These are phyloP conservation scores for Salvelinus sp. DNA, from an alignment of 2,113 vertebrate genomes.

Conservation along the genomic window DNA sequence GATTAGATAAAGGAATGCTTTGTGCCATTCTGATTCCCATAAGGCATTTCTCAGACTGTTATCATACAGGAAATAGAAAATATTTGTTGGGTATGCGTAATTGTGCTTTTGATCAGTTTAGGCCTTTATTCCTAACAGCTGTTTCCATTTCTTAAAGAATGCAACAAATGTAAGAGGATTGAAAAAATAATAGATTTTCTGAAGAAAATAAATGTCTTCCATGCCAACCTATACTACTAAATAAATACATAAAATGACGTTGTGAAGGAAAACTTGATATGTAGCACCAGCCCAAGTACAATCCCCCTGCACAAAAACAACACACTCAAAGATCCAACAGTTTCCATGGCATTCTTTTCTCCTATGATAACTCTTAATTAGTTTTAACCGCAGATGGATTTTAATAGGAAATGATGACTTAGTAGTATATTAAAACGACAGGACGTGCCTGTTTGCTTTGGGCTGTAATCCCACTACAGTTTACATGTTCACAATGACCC, in stretches of 20 bases:
- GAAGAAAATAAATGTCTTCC: background rate
- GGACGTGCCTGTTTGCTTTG: slow-evolving; percentile 50
- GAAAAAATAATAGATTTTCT: slow-evolving; percentile 17
- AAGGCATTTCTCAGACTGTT: slow-evolving; percentile 19
- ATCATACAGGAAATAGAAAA: slow-evolving; percentile 40
- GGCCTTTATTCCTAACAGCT: slow-evolving; percentile 42
- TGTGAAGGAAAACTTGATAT: slow-evolving; percentile 7
- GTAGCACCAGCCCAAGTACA: background rate
- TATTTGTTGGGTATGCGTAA: slow-evolving; percentile 1
- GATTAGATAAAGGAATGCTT: slow-evolving; percentile 35
- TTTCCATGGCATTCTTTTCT: slow-evolving; percentile 22
- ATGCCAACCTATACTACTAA: slow-evolving; percentile 8
- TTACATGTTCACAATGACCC: slow-evolving; percentile 38
- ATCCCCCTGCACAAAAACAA: slow-evolving; percentile 1
- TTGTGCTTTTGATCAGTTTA: slow-evolving; percentile 32
- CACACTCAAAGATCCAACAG: slow-evolving; percentile 25
- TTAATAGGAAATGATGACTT: slow-evolving; percentile 44
- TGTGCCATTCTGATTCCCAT: slow-evolving; percentile 37
- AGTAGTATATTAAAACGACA: slow-evolving; percentile 39
- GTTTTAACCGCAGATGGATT: slow-evolving; percentile 44
- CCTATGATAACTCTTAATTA: slow-evolving; percentile 30
- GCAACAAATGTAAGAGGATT: slow-evolving; percentile 20
- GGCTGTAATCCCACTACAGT: slow-evolving; percentile 38
- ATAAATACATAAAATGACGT: background rate
- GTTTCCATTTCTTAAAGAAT: slow-evolving; percentile 30